These are phyloP conservation scores for Argopecten irradians DNA, from an alignment of 1,140 invertebrate genomes.

Conservation along the genomic window DNA sequence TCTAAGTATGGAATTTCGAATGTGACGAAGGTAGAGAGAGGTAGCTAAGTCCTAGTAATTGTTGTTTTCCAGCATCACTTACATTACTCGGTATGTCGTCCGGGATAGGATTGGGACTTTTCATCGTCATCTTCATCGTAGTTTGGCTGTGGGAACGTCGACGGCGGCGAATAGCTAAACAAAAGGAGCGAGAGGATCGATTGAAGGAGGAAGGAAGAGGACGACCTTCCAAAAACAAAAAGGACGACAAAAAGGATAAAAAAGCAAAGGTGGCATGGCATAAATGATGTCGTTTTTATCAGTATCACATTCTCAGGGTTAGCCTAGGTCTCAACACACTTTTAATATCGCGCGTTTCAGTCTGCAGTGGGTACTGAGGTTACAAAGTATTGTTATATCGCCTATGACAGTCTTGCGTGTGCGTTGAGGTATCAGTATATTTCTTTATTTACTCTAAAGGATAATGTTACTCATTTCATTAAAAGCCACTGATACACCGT, in stretches of 20 bases:
- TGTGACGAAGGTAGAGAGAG: no score
- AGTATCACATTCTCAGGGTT: background rate
- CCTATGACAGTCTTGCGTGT: no score
- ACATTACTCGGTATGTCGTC: background rate
- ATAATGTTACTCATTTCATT: no score
- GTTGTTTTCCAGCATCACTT: background rate
- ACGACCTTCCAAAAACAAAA: background rate
- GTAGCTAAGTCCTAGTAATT: no score
- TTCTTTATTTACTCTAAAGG: no score
- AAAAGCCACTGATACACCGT: no score
- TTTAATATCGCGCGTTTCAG: no score
- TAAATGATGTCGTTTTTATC: background rate
- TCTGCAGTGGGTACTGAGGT: no score
- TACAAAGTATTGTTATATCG: no score
- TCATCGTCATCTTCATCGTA: background rate
- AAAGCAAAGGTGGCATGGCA: constrained; percentile 14
- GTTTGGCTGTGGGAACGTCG: background rate
- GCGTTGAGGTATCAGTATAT: no score
- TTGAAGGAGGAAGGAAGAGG: background rate
- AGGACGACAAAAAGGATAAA: constrained; percentile 9
- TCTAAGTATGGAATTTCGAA: no score
- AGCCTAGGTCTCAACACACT: no score
- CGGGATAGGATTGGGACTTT: background rate
- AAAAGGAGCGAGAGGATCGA: background rate
- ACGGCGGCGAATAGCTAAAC: background rate